These are phyloP conservation scores for Mycteria americana DNA, from an alignment of 2,797 vertebrate species.

Conservation along the genomic window DNA sequence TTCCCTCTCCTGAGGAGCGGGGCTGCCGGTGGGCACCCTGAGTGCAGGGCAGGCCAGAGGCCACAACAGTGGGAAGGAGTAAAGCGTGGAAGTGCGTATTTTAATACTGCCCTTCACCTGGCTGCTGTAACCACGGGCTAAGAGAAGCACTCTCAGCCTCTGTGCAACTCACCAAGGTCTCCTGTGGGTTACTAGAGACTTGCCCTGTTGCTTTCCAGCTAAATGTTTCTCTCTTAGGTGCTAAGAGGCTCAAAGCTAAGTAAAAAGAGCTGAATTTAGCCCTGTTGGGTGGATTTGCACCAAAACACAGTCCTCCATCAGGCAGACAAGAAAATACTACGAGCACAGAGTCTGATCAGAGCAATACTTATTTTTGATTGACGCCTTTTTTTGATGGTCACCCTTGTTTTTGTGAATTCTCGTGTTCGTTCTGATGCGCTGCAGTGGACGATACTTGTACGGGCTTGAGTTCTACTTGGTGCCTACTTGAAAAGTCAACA, in stretches of 20 bases:
- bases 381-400: background rate
- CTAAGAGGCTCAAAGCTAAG: background rate
- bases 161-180: background rate
- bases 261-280: background rate
- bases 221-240: background rate
- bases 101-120: background rate
- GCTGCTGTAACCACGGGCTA: background rate
- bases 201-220: background rate
- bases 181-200: background rate
- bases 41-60: background rate
- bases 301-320: background rate
- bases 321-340: background rate
- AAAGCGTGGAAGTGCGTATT: background rate
- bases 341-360: background rate
- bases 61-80: background rate
- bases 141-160: background rate
- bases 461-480: background rate
- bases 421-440: background rate
- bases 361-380: background rate
- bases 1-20: background rate
- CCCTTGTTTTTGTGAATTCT: background rate
- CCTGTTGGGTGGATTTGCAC: background rate
- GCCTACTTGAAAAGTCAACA: background rate
- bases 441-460: rapidly evolving
- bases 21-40: background rate